Base-by-base conservation (phyloP, 92 coral and sea anemone genomes). In the Epizoanthus ramosus region DNA sequence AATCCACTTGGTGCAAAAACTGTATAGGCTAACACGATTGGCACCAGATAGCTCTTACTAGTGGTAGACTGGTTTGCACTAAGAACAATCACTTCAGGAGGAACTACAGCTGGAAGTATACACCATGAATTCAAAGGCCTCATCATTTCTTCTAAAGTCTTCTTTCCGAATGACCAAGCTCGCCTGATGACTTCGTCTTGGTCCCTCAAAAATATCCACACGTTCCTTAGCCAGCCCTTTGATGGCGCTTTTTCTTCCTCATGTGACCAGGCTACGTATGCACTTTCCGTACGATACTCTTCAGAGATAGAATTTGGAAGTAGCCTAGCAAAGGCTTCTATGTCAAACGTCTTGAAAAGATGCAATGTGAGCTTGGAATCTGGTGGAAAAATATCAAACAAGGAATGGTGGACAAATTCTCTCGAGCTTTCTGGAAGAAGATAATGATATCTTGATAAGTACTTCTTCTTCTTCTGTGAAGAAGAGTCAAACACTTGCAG, bases 171-270 rank as follows among this genome's bases (percentile, higher is more conserved):
- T 10, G 3, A 3, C 2, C 15, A 1, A 50, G 54, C 12, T 50
- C 54, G 54, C 9, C 54, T 50, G 54, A 9, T 9, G 8, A 13
- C 54, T 50, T 50, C 54, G 16, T 12, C 54, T 50, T 50, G 54
- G 54, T 50, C 16, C 16, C 54, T 5, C 54, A 90, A 60, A 33
- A 90, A 90, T 22, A 63, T 87, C 93, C 93, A 90, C 1, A 90
- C 88, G 14, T 33, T 39, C 35, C n/a, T 21, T 1, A 90, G 57
- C 93, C 93, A 90, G 1, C 5, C 15, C 2, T 23, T 28, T 28
- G 17, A 33, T 57, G 93, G 93, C 8, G 79, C 28, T 50, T 60
- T 35, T 22, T 22, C 67, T 28, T 47, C 14, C 3, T 12, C 50
- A 0, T 88, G 93, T 12, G 22, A 8, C 93, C 93, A 87, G 8